Percentiles rank a stretch among this genome's conserved stretches.
Evolutionary conservation across 2,113 vertebrate species (phyloP).

Genomic region (Alligator sinensis): DNA sequence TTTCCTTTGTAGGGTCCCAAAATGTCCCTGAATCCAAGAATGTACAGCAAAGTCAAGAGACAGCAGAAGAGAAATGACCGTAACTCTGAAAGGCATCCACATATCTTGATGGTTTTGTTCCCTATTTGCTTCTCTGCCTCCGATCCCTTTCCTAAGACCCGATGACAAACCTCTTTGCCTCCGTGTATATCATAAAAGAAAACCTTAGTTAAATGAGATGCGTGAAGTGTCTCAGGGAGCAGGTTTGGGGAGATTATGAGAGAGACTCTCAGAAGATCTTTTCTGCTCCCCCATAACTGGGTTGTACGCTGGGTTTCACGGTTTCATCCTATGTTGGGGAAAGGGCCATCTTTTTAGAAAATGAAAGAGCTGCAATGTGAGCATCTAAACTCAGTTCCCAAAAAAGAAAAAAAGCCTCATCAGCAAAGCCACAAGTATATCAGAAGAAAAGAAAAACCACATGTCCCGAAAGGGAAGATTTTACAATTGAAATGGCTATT

Average conservation of each 20-base stretch:
- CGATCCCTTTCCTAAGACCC: background rate
- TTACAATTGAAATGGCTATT: background rate
- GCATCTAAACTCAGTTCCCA: background rate
- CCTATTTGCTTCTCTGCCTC: background rate
- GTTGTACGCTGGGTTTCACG: background rate
- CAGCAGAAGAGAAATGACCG: background rate
- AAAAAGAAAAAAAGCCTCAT: background rate
- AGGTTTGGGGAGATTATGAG: background rate
- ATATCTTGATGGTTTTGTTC: fast-evolving
- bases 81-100: background rate
- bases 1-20: background rate
- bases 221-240: background rate
- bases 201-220: background rate
- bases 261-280: background rate
- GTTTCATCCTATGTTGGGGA: background rate
- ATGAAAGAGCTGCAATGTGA: background rate
- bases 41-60: background rate
- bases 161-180: too few species aligned
- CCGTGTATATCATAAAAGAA: too few species aligned
- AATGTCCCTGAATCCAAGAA: background rate
- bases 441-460: constrained; percentile 27
- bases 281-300: background rate
- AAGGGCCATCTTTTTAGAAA: background rate
- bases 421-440: background rate
- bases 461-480: background rate